Conservation (phyloP, 2,797 vertebrate genomes). For the Uromys caudimaculatus region DNA sequence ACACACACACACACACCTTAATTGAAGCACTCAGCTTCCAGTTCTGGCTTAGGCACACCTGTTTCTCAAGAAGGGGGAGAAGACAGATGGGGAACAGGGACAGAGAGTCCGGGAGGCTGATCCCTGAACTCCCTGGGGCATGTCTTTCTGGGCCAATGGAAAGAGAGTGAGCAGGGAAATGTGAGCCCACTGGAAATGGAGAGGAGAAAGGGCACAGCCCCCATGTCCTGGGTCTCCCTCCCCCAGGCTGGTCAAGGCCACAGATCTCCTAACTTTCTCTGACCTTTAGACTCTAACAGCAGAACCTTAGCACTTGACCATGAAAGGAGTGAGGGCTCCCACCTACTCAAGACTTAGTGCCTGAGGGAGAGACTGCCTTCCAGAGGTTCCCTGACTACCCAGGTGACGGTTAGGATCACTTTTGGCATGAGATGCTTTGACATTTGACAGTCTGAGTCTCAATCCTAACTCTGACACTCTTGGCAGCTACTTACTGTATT, state of each 20-base stretch:
- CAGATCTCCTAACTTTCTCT: constrained; percentile 51
- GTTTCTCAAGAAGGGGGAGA: constrained; percentile 54
- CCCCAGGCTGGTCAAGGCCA: neutral
- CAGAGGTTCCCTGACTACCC: neutral
- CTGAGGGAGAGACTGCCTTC: neutral
- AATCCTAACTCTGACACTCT: constrained; percentile 27
- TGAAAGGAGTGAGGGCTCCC: neutral
- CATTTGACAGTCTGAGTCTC: constrained; percentile 31
- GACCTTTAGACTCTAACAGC: constrained; percentile 49
- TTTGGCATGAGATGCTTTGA: constrained; percentile 6
- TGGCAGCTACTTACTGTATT: constrained; percentile 27
- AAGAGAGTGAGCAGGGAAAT: constrained; percentile 71
- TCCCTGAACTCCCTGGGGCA: constrained; percentile 66
- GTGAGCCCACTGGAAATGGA: constrained; percentile 64
- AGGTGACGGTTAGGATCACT: neutral
- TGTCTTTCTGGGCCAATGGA: constrained; percentile 57
- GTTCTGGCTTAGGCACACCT: constrained; percentile 72
- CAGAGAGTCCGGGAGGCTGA: constrained; percentile 73
- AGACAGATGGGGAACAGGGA: constrained; percentile 64
- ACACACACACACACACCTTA: neutral
- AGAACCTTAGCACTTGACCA: constrained; percentile 3
- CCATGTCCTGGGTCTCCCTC: neutral
- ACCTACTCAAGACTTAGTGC: neutral
- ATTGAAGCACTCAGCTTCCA: constrained; percentile 55
- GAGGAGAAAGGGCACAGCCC: constrained; percentile 54